These are phyloP conservation scores for Torymus auratus DNA, from an alignment of 2,888 invertebrate species.

Conservation along the genomic window DNA sequence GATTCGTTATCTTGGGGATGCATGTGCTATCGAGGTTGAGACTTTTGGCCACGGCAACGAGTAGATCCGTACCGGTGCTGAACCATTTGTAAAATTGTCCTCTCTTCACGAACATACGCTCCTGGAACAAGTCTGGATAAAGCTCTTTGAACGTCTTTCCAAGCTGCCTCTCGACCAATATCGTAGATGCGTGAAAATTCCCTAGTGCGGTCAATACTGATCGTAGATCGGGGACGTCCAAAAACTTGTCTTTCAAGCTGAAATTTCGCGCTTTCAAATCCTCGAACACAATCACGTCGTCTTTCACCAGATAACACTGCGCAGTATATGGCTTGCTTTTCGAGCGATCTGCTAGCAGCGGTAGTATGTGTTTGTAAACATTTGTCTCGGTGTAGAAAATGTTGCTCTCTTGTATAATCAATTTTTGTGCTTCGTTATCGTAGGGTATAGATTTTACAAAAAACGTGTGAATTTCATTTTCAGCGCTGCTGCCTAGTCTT, in stretches of 20 bases:
- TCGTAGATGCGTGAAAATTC: slow-evolving; percentile 67
- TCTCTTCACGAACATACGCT: neutral
- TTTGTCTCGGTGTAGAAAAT: slow-evolving; percentile 17
- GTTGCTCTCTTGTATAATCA: neutral
- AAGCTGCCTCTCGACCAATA: slow-evolving; percentile 64
- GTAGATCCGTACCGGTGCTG: slow-evolving; percentile 38
- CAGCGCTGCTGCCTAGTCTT: neutral
- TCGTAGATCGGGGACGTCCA: slow-evolving; percentile 39
- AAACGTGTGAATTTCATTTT: slow-evolving; percentile 4
- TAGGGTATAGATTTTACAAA: slow-evolving; percentile 28
- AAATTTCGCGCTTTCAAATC: slow-evolving; percentile 72
- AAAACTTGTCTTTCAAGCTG: slow-evolving; percentile 58
- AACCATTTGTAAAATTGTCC: slow-evolving; percentile 45
- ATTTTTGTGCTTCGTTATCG: slow-evolving; percentile 5
- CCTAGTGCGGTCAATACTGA: slow-evolving; percentile 41
- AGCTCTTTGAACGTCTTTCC: slow-evolving; percentile 14
- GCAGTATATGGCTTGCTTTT: slow-evolving; percentile 65
- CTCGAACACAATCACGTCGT: slow-evolving; percentile 74
- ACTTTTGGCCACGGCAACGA: slow-evolving; percentile 23
- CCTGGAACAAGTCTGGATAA: slow-evolving; percentile 15
- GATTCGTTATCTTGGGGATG: slow-evolving; percentile 38
- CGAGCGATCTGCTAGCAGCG: neutral
- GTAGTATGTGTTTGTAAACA: slow-evolving; percentile 8
- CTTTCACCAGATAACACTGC: slow-evolving; percentile 69
- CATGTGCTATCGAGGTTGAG: slow-evolving; percentile 16